Evolutionary conservation across 2,888 invertebrate species (phyloP).

Genomic region (Drosophila merina): DNA sequence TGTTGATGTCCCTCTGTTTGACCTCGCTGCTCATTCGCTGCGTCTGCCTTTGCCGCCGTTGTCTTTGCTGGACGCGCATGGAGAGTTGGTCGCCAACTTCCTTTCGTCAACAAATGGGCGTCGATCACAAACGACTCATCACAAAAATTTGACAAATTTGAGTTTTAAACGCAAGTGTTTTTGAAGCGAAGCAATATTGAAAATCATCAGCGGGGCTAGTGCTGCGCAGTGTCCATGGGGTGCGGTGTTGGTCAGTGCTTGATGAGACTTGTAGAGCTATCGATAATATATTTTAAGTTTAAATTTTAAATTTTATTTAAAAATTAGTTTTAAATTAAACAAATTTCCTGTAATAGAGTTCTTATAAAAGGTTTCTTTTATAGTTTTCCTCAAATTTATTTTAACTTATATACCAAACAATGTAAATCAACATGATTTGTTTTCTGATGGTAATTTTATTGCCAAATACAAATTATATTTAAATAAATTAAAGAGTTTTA

Average conservation of each 20-base stretch:
- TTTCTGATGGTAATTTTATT: no score
- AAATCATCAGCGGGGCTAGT: constrained; percentile 64
- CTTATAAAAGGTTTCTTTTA: no score
- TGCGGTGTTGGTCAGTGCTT: constrained; percentile 6
- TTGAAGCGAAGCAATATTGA: constrained; percentile 60
- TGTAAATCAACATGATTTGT: no score
- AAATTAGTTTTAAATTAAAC: no score
- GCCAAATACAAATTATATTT: no score
- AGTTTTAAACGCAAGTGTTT: constrained; percentile 40
- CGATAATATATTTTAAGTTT: neutral
- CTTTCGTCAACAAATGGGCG: neutral
- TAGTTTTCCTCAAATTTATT: no score
- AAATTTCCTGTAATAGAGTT: no score
- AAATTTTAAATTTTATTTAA: no score
- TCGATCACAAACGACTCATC: constrained; percentile 18
- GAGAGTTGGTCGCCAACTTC: neutral
- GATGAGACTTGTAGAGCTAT: neutral
- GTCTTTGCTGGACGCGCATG: constrained; percentile 11
- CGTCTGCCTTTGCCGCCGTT: constrained; percentile 11
- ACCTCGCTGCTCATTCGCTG: constrained; percentile 30
- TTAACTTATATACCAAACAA: no score
- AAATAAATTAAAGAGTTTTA: no score
- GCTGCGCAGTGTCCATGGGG: constrained; percentile 32
- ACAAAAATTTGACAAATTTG: constrained; percentile 45
- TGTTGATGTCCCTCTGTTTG: constrained; percentile 66